Base-by-base conservation (phyloP, 2,888 invertebrate species). In the Plusia festucae region DNA sequence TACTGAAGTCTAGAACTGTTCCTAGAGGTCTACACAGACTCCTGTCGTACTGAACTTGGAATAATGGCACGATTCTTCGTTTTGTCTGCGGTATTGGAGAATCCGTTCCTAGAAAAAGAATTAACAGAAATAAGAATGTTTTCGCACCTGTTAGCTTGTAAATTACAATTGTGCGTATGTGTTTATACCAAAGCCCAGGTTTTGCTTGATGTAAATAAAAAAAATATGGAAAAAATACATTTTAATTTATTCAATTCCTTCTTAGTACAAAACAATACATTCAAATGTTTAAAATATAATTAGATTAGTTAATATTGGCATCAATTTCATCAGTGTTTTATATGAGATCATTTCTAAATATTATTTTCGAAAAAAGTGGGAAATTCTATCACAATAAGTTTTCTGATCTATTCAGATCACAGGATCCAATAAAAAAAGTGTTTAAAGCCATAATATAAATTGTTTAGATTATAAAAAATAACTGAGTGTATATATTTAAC, bases 21-120 rank as follows among this genome's bases (percentile, higher is more conserved):
- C 94, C 94, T 75, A 94, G 83, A 32, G 94, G 94, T 82, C 82
- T 93, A 90, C 94, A 94, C 9, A 94, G 84, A 69, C 85, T 93
- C 73, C 93, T 87, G 87, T 95, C 94, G 82, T 95, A 95, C 63
- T 87, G 88, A 68, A 95, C 94, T 91, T 94, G 94, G 82, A 95
- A 95, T 69, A 95, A 85, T 65, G 94, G 95, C 83, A 92, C 87
- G 72, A 93, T 86, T 83, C 86, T 86, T 85, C 87, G 79, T 77
- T 79, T 82, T 78, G 83, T 59, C 78, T 82, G 82, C 69, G 85
- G 86, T 81, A 77, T 81, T 79, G 82, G 74, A 69, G 82, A 77
- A 85, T 88, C 85, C 86, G 79, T 72, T 84, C 94, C 94, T 94
- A 94, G 92, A 94, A 91, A 93, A 93, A 30, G 30, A 30, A 30